Conservation (phyloP, 2,888 invertebrate species). For the Lasius platythorax region DNA sequence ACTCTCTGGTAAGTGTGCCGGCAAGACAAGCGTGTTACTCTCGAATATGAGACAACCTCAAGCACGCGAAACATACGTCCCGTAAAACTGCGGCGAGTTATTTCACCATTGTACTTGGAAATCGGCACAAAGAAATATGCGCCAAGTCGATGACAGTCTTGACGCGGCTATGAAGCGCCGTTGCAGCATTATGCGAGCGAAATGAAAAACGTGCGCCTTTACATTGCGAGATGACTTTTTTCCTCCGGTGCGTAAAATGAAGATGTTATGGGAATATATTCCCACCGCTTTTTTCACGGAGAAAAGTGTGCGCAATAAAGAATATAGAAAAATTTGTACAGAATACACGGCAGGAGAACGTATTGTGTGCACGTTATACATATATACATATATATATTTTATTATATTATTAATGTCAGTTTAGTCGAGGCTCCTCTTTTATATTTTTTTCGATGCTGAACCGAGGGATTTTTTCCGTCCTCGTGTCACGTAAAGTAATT, state of each 20-base stretch:
- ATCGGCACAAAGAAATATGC: slow-evolving; percentile 27
- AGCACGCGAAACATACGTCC: slow-evolving; percentile 30
- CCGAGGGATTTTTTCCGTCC: not conserved
- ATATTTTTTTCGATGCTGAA: not conserved
- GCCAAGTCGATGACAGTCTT: slow-evolving; percentile 32
- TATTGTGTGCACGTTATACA: not conserved
- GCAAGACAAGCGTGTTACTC: slow-evolving; percentile 38
- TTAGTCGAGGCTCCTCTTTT: not conserved
- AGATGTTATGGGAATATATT: slow-evolving; percentile 17
- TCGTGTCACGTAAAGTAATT: slow-evolving; percentile 2
- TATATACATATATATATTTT: not conserved
- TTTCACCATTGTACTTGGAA: slow-evolving; percentile 49
- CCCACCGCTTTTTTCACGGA: not conserved
- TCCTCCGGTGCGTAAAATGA: slow-evolving; percentile 21
- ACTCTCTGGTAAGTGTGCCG: slow-evolving; percentile 18
- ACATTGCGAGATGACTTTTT: slow-evolving; percentile 29
- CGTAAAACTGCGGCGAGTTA: slow-evolving; percentile 53
- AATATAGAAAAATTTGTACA: slow-evolving; percentile 14
- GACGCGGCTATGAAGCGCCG: slow-evolving; percentile 21
- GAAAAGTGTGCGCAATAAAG: slow-evolving; percentile 5
- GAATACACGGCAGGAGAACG: not conserved
- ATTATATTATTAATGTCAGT: slow-evolving; percentile 13
- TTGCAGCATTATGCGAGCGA: slow-evolving; percentile 27
- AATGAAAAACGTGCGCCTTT: slow-evolving; percentile 35
- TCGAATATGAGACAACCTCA: slow-evolving; percentile 52